These are phyloP conservation scores for Heteromyza rotundicornis DNA, from an alignment of 2,888 invertebrate species.

Conservation along the genomic window DNA sequence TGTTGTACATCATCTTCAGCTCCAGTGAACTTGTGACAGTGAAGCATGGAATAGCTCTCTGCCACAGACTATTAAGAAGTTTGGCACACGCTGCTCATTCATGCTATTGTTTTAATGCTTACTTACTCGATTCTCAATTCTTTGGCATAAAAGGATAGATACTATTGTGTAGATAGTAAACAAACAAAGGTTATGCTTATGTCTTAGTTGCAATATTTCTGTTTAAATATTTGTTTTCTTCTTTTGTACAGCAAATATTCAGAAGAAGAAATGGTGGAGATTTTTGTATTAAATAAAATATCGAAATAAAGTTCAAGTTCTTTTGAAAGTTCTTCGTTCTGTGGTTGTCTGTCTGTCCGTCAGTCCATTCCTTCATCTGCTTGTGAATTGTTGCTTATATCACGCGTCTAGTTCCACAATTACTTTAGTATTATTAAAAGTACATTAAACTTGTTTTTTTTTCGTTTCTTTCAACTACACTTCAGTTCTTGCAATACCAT, in stretches of 20 bases:
- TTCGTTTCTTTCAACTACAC: conserved; percentile 9
- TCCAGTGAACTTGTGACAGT: not conserved
- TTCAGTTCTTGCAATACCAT: too few relatives aligned
- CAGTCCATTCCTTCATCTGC: not conserved
- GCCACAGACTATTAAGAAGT: too few relatives aligned
- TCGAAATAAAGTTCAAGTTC: too few relatives aligned
- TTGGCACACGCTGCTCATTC: not conserved
- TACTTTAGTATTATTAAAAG: conserved; percentile 49
- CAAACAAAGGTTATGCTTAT: not conserved
- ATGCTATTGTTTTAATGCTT: conserved; percentile 1
- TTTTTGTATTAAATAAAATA: too few relatives aligned
- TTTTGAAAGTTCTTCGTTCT: too few relatives aligned
- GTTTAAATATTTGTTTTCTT: conserved; percentile 1
- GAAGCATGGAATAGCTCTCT: not conserved
- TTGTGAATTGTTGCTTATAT: not conserved
- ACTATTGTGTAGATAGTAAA: not conserved
- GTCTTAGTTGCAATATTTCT: not conserved
- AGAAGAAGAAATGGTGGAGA: too few relatives aligned
- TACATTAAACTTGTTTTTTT: conserved; percentile 49
- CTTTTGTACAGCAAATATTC: not conserved
- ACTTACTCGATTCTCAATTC: too few relatives aligned
- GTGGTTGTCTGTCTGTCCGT: conserved; percentile 1
- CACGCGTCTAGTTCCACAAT: conserved; percentile 21
- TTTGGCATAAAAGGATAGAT: too few relatives aligned
- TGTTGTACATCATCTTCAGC: too few relatives aligned